phyloP scores from a whole-genome alignment of 1,140 invertebrate species.

The Macrobrachium rosenbergii region DNA sequence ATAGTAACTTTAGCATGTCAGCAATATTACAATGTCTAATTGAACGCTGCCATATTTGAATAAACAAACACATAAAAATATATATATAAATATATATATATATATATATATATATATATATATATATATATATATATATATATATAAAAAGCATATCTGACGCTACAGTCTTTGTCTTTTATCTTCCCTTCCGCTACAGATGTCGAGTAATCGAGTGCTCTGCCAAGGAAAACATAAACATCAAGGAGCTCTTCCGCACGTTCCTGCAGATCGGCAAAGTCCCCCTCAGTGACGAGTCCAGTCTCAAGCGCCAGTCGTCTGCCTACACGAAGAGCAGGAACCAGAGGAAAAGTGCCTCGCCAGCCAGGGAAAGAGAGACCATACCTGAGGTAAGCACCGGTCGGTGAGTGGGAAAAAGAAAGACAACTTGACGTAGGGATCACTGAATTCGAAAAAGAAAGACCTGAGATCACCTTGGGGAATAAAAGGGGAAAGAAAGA shows the following conservation, averaged over 20 bases:
- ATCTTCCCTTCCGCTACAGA: constrained; percentile 69
- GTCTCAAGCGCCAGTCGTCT: constrained; percentile 51
- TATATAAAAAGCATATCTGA: too few relatives aligned
- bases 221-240: constrained; percentile 83
- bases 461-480: not conserved
- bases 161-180: not conserved
- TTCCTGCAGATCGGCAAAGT: constrained; percentile 67
- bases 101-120: too few relatives aligned
- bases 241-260: constrained; percentile 78
- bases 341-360: constrained; percentile 29
- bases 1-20: too few relatives aligned
- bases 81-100: too few relatives aligned
- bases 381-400: constrained; percentile 47
- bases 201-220: constrained; percentile 86
- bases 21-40: too few relatives aligned
- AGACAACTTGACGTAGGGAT: not conserved
- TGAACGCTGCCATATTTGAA: too few relatives aligned
- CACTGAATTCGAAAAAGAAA: too few relatives aligned
- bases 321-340: constrained; percentile 47
- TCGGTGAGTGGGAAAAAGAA: constrained; percentile 8
- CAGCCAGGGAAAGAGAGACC: constrained; percentile 41
- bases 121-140: too few relatives aligned
- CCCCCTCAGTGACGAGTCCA: constrained; percentile 41
- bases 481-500: not conserved
- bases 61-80: too few relatives aligned